Base-by-base conservation (phyloP, 2,113 vertebrate genomes). In the Pangasianodon gigas region DNA sequence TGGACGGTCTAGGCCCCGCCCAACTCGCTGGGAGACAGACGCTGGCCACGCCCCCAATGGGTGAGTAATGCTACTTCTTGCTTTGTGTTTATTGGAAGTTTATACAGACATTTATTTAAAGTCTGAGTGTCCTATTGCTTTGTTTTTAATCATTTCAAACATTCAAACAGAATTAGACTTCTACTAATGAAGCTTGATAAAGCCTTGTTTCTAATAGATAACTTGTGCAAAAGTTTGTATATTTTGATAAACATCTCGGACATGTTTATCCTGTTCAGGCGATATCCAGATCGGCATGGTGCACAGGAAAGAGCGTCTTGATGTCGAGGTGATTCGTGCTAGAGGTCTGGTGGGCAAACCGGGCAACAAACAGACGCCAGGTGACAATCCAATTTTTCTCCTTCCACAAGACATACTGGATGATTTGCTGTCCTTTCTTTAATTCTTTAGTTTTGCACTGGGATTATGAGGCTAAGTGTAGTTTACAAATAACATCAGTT, bases 281-380 rank as follows among this genome's bases (percentile, higher is more conserved):
- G 98, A 99, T 95, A 99, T 99, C 90, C 98, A 99, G 94, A 96
- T 99, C 3, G 98, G 98, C 91, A 99, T 99, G 97, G 97, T 99
- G 94, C 98, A 98, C 94, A 98, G 98, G 93, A 99, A 99, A 94
- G 98, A 98, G 94, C 97, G 98, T 65, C 92, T 99, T 92, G 98
- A 99, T 60, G 98, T 99, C 89, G 98, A 99, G 94, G 98, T 99
- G 94, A 99, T 99, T 92, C 96, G 98, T 93, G 98, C 98, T 62
- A 96, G 98, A 71, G 98, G 98, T 86, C 98, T 99, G 92, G 97
- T 99, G 94, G 98, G 98, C 91, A 99, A 99, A 97, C 98, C 98
- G 95, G 98, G 98, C 93, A 99, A 98, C 96, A 99, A 99, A 95
- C 98, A 98, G 96, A 97, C 98, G 91, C 98, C 98, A 97, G 98